Base-by-base conservation (phyloP, 2,113 vertebrate genomes). In the Pollimyrus isidori region DNA sequence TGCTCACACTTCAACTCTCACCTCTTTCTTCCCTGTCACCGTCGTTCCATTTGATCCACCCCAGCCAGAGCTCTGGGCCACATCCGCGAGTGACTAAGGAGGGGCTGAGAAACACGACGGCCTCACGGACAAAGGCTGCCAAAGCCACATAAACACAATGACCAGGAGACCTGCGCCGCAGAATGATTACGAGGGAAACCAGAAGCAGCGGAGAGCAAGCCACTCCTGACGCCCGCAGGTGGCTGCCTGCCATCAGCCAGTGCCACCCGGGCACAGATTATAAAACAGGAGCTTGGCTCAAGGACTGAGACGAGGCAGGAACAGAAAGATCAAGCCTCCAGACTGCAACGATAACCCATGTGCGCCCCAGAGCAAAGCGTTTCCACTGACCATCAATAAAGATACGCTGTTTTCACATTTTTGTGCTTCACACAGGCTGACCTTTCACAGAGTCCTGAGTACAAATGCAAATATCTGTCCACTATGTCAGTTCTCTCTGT, bases 241-340 rank as follows among this genome's bases (percentile, higher is more conserved):
- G 89, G 89, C 80, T n/a, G 85, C 30, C 48, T 21, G 30, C 52
- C 30, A 7, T 42, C 30, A 1, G 30, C 73, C 73, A 76, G 35
- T 15, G 45, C n/a, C 13, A 86, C 21, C 42, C 13, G 48, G 83
- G 45, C 48, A 50, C 45, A 50, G 83, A 86, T 26, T 50, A 49
- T 86, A 26, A 50, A 86, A 86, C 21, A 48, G 83, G 7, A 50
- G 85, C 50, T n/a, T 48, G 26, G 50, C 26, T 87, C n/a, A 87
- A n/a, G 23, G 49, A 87, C 23, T 26, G 13, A 48, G n/a, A 11
- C 50, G 7, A 23, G 50, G 50, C 26, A 39, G 73, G 5, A 53
- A 58, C n/a, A 30, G 23, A 65, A 76, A 73, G 88, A 85, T 45
- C 39, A 65, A 90, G 82, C 42, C 87, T 39, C 73, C 87, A 69